Conservation (phyloP, 1,140 invertebrate species). For the Euwallacea similis region DNA sequence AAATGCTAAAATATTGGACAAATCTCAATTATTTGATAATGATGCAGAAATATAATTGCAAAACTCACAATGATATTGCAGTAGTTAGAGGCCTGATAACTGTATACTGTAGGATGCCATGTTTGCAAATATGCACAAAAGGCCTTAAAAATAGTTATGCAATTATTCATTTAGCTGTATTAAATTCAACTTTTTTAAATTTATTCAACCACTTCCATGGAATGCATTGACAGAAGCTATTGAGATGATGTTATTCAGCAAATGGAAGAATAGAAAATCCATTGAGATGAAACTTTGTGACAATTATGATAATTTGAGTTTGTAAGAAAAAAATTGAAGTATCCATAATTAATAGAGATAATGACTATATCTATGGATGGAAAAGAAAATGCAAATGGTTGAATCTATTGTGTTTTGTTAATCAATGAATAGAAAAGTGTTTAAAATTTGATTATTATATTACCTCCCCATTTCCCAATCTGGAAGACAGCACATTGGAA, state of each 20-base stretch:
- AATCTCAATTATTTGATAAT: not conserved
- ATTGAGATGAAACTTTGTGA: no score
- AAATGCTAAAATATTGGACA: slow-evolving; percentile 66
- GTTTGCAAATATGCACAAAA: slow-evolving; percentile 93
- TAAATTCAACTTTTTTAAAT: no score
- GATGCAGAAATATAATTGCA: not conserved
- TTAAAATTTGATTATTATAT: no score
- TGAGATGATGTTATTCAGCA: no score
- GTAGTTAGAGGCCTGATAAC: slow-evolving; percentile 87
- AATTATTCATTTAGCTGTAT: no score
- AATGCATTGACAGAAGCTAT: no score
- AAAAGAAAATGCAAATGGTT: not conserved
- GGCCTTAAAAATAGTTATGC: slow-evolving; percentile 59
- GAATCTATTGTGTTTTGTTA: no score
- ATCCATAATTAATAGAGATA: slow-evolving; percentile 4
- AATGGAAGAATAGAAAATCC: no score
- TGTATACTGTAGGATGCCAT: slow-evolving; percentile 94
- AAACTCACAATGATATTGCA: slow-evolving; percentile 80
- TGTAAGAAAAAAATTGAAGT: slow-evolving; percentile 6
- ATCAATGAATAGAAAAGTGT: no score
- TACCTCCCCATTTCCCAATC: slow-evolving; percentile 86
- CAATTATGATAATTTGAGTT: no score
- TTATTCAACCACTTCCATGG: no score
- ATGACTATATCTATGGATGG: not conserved
- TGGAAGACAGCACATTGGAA: slow-evolving; percentile 80